Base-by-base conservation (phyloP, 2,888 invertebrate species). In the Invenusta paracnida region DNA sequence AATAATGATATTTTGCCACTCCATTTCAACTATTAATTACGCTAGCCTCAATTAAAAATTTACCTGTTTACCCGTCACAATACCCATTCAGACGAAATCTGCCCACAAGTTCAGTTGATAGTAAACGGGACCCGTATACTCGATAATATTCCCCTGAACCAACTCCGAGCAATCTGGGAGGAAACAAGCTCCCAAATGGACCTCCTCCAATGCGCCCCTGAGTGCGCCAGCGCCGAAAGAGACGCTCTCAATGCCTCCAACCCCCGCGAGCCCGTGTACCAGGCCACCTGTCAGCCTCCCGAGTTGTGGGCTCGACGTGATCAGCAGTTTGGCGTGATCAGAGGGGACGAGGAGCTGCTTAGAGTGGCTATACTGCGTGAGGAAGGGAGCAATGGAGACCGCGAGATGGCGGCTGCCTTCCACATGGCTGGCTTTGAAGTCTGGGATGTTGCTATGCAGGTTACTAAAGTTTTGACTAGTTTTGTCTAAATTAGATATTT, bases 361-460 rank as follows among this genome's bases (percentile, higher is more conserved):
- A 92, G 94, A n/a, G 96, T 98, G 0, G 98, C 97, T 1, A 96
- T 98, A 0, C 92, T 99, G 81, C 93, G 99, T 73, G 99, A 99
- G 92, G 98, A 99, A 93, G 99, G 97, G 82, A 95, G 94, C 30
- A 99, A 99, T 90, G 97, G 98, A 28, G 98, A 99, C 90, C 93
- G 98, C 67, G 99, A 99, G 93, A 98, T 99, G 98, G 92, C 92
- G 0, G 95, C 96, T 25, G 96, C 96, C 0, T 93, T 98, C 82
- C 93, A 94, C 89, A 94, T 95, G 93, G 96, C 95, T 1, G 96
- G 96, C 2, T 94, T 93, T 89, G 95, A 95, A 89, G 96, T 96
- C 5, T 96, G 95, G 93, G 98, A 99, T 91, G 94, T 98, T 0
- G 96, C 96, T 0, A 96, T 97, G 95, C 95, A 96, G 89, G 84